Conservation (phyloP, 2,888 invertebrate genomes). For the Tridacna gigas region DNA sequence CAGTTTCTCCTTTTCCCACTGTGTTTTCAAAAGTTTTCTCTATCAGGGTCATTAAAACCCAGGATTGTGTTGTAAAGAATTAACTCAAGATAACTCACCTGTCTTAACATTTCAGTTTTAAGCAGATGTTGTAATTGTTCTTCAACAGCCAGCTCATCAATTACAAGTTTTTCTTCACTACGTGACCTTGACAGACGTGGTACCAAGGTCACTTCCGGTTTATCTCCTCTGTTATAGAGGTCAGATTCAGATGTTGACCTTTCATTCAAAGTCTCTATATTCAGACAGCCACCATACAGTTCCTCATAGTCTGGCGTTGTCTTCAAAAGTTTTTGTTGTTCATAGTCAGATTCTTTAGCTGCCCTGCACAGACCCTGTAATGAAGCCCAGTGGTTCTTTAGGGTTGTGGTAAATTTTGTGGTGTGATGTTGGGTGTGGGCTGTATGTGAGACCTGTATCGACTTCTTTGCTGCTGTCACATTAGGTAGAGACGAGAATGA, state of each 20-base stretch:
- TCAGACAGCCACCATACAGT: conserved; percentile 60
- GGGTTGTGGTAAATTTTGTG: conserved; percentile 41
- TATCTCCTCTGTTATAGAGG: conserved; percentile 57
- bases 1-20: background rate
- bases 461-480: conserved; percentile 27
- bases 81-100: conserved; percentile 53
- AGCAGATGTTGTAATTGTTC: conserved; percentile 64
- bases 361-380: conserved; percentile 62
- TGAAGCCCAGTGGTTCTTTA: conserved; percentile 65
- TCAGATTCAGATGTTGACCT: conserved; percentile 67
- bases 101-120: conserved; percentile 64
- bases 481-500: conserved; percentile 54
- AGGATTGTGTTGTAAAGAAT: too few relatives aligned
- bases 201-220: conserved; percentile 47
- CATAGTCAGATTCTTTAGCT: conserved; percentile 49
- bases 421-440: conserved; percentile 25
- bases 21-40: background rate
- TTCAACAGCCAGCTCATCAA: conserved; percentile 66
- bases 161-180: conserved; percentile 39
- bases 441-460: conserved; percentile 22
- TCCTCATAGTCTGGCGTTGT: conserved; percentile 57
- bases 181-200: conserved; percentile 58
- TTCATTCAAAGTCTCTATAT: conserved; percentile 63
- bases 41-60: background rate
- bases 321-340: conserved; percentile 46